Evolutionary conservation across 2,113 vertebrate genomes (phyloP), one percentile per base, ranked within the genome.

Genomic region (Siniperca chuatsi): DNA sequence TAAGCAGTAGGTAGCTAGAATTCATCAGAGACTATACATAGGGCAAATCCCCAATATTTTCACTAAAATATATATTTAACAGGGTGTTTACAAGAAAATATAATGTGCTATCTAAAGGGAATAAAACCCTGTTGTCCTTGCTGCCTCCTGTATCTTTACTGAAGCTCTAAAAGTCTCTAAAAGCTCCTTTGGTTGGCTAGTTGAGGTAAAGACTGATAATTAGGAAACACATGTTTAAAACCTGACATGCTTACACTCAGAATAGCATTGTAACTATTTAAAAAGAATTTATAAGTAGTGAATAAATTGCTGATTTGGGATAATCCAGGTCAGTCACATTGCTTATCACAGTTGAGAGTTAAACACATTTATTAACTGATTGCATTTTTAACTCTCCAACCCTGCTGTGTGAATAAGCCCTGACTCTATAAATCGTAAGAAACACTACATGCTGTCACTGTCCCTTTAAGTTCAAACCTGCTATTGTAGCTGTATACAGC

Each of bases 391-490:
- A 67, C 37, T 74, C n/a, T 67, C 37, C 10, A 40, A 72, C 6
- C 67, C 64, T 60, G 54, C 77, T 85, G 37, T 55, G n/a, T 54
- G 75, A 60, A 62, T 64, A 71, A 87, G 35, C 23, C 37, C n/a
- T 20, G 40, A 78, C 42, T 58, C 44, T 40, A 10, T 29, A 23
- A 25, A 52, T 8, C 57, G 20, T 68, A 40, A 29, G 23, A 74
- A 67, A 75, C 67, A 71, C 35, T 33, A 55, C 55, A 71, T 54
- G 58, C 35, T 44, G 44, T 74, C 68, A 75, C 74, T 80, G 77
- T 89, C 81, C 76, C 79, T 90, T 91, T 92, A 78, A 84, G 40
- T 57, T 77, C 62, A 85, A 84, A 79, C 52, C 64, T 62, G 33
- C 82, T 69, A 78, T 78, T 79, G 75, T 73, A 86, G 81, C 85